Conservation (phyloP, 2,888 invertebrate genomes). For the Drosophila buzzatii region DNA sequence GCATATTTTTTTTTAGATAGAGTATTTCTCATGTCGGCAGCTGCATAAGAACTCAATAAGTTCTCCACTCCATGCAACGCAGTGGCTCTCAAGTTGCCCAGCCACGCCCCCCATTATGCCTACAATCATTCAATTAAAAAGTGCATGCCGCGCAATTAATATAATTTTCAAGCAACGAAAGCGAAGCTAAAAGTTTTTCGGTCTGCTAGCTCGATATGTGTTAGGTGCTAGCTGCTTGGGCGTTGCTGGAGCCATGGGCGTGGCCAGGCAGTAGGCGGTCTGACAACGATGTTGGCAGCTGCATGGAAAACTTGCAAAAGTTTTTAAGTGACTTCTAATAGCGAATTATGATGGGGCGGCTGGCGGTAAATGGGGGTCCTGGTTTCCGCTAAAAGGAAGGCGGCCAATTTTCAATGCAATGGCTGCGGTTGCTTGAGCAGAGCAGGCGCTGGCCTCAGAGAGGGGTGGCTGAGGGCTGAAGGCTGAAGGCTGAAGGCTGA, state of each 20-base stretch:
- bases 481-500: background rate
- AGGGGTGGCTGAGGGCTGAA: no score
- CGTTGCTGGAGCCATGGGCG: slow-evolving; percentile 21
- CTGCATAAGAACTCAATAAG: background rate
- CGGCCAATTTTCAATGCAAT: slow-evolving; percentile 70
- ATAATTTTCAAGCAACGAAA: slow-evolving; percentile 60
- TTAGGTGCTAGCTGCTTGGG: slow-evolving; percentile 17
- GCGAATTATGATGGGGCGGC: slow-evolving; percentile 74
- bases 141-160: slow-evolving; percentile 67
- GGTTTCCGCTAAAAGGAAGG: slow-evolving; percentile 55
- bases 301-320: slow-evolving; percentile 76
- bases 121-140: slow-evolving; percentile 78
- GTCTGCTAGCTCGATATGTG: slow-evolving; percentile 32
- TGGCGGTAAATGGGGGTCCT: slow-evolving; percentile 1
- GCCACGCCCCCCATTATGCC: slow-evolving; percentile 55
- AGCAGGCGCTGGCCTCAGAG: background rate
- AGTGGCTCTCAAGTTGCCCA: slow-evolving; percentile 14
- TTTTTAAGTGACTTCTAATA: slow-evolving; percentile 79
- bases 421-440: slow-evolving; percentile 38
- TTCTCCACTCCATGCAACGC: background rate
- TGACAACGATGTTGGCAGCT: slow-evolving; percentile 80
- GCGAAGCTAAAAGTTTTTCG: slow-evolving; percentile 56
- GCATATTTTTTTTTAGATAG: background rate
- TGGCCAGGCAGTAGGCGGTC: slow-evolving; percentile 59
- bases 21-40: background rate